phyloP scores from a whole-genome alignment of 2,888 invertebrate genomes.

The Alitta virens region DNA sequence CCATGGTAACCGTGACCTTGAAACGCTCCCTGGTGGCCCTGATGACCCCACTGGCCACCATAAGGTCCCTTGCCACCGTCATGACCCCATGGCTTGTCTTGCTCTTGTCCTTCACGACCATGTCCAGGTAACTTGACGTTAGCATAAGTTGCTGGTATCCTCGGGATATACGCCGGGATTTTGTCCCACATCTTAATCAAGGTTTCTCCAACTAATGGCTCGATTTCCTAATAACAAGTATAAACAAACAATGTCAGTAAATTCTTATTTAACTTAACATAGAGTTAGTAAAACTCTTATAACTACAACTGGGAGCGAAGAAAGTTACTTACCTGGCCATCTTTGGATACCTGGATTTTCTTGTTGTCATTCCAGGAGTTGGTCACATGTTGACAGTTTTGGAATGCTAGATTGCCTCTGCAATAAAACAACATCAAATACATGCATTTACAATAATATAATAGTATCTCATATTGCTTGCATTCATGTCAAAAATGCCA shows the following conservation, averaged over 20 bases:
- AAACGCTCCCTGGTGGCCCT: not conserved
- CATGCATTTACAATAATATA: not conserved
- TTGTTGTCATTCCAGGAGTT: constrained; percentile 65
- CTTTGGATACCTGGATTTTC: constrained; percentile 63
- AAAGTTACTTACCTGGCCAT: constrained; percentile 61
- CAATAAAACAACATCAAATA: constrained; percentile 15
- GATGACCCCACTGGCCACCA: constrained; percentile 3
- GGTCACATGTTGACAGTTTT: constrained; percentile 61
- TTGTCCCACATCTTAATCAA: constrained; percentile 58
- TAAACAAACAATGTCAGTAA: not conserved
- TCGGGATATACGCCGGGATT: constrained; percentile 29
- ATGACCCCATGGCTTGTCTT: constrained; percentile 1
- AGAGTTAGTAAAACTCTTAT: too few species aligned
- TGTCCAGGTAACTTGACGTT: not conserved
- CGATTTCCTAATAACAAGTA: constrained; percentile 55
- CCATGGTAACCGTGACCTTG: not conserved
- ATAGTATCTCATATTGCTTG: not conserved
- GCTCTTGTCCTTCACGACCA: not conserved
- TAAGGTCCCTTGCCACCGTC: constrained; percentile 6
- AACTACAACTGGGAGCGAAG: too few species aligned
- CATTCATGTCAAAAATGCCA: not conserved
- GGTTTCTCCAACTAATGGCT: constrained; percentile 57
- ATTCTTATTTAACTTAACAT: not conserved
- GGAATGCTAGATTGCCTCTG: constrained; percentile 59
- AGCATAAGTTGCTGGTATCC: not conserved